Percentiles rank a stretch among this genome's conserved stretches.
Evolutionary conservation across 2,113 vertebrate species (phyloP).

Genomic region (Phocoena phocoena): DNA sequence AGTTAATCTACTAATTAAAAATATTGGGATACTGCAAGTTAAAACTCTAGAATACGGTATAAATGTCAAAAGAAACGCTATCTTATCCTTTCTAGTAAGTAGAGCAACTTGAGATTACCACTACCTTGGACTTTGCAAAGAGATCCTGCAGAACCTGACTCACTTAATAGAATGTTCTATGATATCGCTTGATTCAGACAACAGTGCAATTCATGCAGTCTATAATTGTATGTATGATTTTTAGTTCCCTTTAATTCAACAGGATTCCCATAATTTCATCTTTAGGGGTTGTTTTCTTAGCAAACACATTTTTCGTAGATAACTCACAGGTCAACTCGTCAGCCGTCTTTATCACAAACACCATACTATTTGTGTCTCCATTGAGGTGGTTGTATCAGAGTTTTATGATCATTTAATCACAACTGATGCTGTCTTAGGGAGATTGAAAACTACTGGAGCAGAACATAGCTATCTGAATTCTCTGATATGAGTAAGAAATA

Average conservation of each 20-base stretch:
- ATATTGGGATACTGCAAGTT: neutral
- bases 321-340: neutral
- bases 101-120: neutral
- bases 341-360: neutral
- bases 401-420: neutral
- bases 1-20: neutral
- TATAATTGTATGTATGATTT: neutral
- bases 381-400: neutral
- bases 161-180: neutral
- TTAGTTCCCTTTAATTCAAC: neutral
- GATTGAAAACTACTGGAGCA: neutral
- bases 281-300: neutral
- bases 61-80: neutral
- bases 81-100: neutral
- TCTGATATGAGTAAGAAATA: neutral
- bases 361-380: neutral
- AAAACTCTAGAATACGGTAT: neutral
- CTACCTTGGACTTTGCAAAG: neutral
- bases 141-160: neutral
- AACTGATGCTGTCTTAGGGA: neutral
- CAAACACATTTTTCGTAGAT: neutral
- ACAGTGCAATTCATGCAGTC: neutral
- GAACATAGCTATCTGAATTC: neutral
- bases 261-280: neutral
- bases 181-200: neutral